Evolutionary conservation across 64 coral and sea anemone species (phyloP), one percentile per base, ranked within the genome.

Genomic region (Actinia equina): DNA sequence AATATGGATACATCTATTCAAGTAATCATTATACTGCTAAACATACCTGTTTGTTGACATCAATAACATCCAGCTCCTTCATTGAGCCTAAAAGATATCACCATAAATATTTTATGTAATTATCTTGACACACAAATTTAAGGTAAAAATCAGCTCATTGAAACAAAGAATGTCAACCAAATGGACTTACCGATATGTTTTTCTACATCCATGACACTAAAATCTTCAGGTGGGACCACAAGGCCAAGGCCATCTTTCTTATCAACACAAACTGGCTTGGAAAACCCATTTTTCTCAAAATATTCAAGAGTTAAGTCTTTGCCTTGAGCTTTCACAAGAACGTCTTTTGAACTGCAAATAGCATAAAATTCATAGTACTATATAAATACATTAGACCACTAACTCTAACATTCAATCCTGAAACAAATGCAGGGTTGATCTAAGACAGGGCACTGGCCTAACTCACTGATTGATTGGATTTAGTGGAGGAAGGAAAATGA

Each of bases 51-150:
- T 85, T 94, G 20, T 71, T 89, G 37, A 98, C 96, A 93, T 98
- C 96, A 77, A 98, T 98, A 15, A 95, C 93, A 89, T 98, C 96
- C 13, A 98, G 89, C 58, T 98, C 96, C 69, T 86, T 95, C 70
- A 93, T 89, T n/a, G 96, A 87, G 67, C 96, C 96, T 98, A 37
- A 13, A 86, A 27, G 23, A 19, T 49, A n/a, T n/a, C n/a, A n/a
- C n/a, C n/a, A n/a, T n/a, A n/a, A n/a, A n/a, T n/a, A n/a, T n/a
- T n/a, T n/a, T n/a, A 22, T 22, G 8, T 2, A 64, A 22, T 22
- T 3, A 64, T 64, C 18, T 22, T 22, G 18, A 56, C 54, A 56
- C 9, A n/a, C 8, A 56, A 1, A 4, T 56, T 2, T 56, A 56
- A 56, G 14, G 9, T 56, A 56, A 56, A 56, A 56, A 49, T 49